These are phyloP conservation scores for Charanyca ferruginea DNA, from an alignment of 2,888 invertebrate species.

Conservation along the genomic window DNA sequence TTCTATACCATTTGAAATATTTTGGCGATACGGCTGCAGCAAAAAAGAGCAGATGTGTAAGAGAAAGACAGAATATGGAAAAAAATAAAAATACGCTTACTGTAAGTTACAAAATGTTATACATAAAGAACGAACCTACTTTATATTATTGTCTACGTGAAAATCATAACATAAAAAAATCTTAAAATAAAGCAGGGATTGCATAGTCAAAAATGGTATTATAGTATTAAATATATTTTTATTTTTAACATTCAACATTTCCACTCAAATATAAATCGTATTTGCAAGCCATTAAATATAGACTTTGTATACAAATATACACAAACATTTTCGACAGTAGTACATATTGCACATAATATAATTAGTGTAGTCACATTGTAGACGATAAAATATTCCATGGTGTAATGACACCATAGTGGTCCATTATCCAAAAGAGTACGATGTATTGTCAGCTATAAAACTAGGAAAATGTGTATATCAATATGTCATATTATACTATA, in stretches of 20 bases:
- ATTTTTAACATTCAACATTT: slow-evolving; percentile 19
- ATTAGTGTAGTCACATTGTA: slow-evolving; percentile 31
- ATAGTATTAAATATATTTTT: slow-evolving; percentile 40
- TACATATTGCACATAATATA: slow-evolving; percentile 44
- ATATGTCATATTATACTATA: slow-evolving; percentile 17
- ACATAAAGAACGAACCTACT: slow-evolving; percentile 23
- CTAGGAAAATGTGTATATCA: slow-evolving; percentile 27
- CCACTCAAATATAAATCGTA: slow-evolving; percentile 26
- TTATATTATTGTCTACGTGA: slow-evolving; percentile 38
- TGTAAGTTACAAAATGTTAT: slow-evolving; percentile 6
- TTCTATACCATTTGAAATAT: slow-evolving; percentile 78
- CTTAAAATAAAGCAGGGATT: slow-evolving; percentile 18
- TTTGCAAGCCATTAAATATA: slow-evolving; percentile 15
- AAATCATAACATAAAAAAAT: slow-evolving; percentile 16
- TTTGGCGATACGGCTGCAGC: slow-evolving; percentile 63
- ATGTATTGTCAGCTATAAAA: slow-evolving; percentile 33
- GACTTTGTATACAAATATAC: slow-evolving; percentile 4
- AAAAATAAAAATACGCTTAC: slow-evolving; percentile 5
- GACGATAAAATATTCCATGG: slow-evolving; percentile 33
- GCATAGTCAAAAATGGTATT: slow-evolving; percentile 34
- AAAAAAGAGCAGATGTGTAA: slow-evolving; percentile 3
- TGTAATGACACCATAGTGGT: slow-evolving; percentile 25
- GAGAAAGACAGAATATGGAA: slow-evolving; percentile 3
- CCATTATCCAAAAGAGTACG: slow-evolving; percentile 2
- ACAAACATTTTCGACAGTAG: slow-evolving; percentile 3